Evolutionary conservation across 2,113 vertebrate species (phyloP).

Genomic region (Grammomys dolichurus): DNA sequence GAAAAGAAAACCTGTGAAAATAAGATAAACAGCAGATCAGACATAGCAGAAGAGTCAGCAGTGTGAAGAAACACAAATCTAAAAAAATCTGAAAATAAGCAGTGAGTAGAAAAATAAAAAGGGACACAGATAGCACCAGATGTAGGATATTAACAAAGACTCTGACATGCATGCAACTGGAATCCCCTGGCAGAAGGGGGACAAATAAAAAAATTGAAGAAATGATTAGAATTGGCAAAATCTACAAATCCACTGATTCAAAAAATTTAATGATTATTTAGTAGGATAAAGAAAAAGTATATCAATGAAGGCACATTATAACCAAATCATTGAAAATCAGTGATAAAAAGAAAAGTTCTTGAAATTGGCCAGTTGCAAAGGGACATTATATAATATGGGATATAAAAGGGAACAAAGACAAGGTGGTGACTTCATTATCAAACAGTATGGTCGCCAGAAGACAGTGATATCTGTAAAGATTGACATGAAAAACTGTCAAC

Average conservation of each 20-base stretch:
- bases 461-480: neutral
- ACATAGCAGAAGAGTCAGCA: neutral
- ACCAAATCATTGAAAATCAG: neutral
- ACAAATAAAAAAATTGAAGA: constrained; percentile 31
- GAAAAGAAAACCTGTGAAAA: constrained; percentile 35
- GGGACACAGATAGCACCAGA: neutral
- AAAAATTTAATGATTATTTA: constrained; percentile 3
- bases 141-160: neutral
- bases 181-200: neutral
- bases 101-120: constrained; percentile 3
- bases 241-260: neutral
- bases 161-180: neutral
- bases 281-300: neutral
- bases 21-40: neutral
- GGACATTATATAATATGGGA: neutral
- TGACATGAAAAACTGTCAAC: constrained; percentile 5
- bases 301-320: neutral
- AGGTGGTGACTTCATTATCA: neutral
- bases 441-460: neutral
- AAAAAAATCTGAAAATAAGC: constrained; percentile 35
- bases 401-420: constrained; percentile 1
- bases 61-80: neutral
- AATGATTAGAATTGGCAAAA: constrained; percentile 12
- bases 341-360: constrained; percentile 26
- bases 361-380: constrained; percentile 1